phyloP scores from a whole-genome alignment of 2,113 vertebrate genomes.

The Mesocricetus auratus region DNA sequence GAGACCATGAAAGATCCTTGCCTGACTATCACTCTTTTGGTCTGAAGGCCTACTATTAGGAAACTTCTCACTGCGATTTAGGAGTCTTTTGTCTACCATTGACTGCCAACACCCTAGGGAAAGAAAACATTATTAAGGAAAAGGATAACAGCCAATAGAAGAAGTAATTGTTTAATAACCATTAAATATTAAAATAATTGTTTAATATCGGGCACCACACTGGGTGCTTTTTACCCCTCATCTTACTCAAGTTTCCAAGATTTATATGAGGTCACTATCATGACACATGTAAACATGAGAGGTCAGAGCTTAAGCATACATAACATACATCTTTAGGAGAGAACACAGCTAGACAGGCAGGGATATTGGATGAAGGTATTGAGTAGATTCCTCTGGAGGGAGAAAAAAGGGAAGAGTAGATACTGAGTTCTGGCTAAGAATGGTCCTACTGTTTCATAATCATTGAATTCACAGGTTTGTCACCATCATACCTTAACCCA shows the following conservation, averaged over 20 bases:
- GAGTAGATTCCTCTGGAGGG: not conserved
- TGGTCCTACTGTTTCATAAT: not conserved
- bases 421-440: not conserved
- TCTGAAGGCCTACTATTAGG: not conserved
- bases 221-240: not conserved
- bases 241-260: not conserved
- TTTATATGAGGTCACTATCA: not conserved
- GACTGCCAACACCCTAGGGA: not conserved
- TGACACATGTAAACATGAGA: not conserved
- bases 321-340: not conserved
- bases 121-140: not conserved
- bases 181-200: too few species aligned
- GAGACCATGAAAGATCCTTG: not conserved
- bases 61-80: not conserved
- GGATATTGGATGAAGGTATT: not conserved
- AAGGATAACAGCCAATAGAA: rapidly evolving
- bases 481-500: rapidly evolving
- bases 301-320: not conserved
- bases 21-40: not conserved
- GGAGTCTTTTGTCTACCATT: not conserved
- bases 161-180: not conserved
- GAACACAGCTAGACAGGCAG: not conserved
- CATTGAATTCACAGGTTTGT: not conserved
- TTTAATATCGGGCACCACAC: not conserved
- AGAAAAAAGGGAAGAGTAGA: not conserved